These are phyloP conservation scores for Glomeris maerens DNA, from an alignment of 1,140 invertebrate species.

Conservation along the genomic window DNA sequence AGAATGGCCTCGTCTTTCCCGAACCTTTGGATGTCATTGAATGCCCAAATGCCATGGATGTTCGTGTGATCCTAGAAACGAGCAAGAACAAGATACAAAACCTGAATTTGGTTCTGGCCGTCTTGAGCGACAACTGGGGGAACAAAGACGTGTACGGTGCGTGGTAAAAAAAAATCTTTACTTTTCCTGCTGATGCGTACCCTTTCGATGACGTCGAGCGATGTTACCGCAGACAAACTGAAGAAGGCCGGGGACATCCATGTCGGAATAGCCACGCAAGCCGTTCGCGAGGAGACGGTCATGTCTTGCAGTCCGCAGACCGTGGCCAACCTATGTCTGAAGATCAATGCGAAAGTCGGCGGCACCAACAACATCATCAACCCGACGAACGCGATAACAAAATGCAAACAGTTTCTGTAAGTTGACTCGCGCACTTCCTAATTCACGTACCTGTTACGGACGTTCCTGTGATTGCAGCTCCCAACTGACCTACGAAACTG, in stretches of 20 bases:
- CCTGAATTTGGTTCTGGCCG: no score
- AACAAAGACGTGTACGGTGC: no score
- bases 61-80: no score
- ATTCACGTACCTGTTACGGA: slow-evolving; percentile 11
- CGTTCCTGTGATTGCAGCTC: slow-evolving; percentile 9
- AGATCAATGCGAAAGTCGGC: slow-evolving; percentile 73
- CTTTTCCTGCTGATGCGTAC: no score
- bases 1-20: no score
- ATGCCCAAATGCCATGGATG: no score
- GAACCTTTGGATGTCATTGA: no score
- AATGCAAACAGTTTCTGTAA: background rate
- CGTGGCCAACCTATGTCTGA: slow-evolving; percentile 59
- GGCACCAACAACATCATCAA: slow-evolving; percentile 56
- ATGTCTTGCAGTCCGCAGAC: slow-evolving; percentile 31
- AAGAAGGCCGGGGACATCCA: slow-evolving; percentile 60
- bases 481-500: slow-evolving; percentile 28
- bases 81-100: no score
- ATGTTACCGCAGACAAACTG: slow-evolving; percentile 34
- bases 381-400: background rate
- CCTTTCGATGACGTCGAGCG: no score
- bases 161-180: no score
- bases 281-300: slow-evolving; percentile 49
- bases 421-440: slow-evolving; percentile 7
- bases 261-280: slow-evolving; percentile 65
- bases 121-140: no score